Percentiles rank a stretch among this genome's conserved stretches.
Conservation (phyloP, 2,113 vertebrate species). For the Sigmodon hispidus region DNA sequence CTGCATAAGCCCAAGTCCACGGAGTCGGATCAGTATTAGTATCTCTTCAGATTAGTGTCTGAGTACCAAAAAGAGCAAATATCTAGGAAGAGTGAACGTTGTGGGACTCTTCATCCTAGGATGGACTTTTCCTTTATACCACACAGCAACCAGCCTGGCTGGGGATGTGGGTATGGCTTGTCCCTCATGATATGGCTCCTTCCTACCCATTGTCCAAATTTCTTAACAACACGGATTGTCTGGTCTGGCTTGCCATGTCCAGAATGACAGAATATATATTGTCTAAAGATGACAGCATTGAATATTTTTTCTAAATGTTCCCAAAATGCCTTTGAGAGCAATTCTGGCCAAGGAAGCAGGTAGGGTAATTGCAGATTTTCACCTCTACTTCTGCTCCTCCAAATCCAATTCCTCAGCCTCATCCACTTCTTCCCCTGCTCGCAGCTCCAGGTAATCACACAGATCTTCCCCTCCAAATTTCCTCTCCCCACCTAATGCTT, state of each 20-base stretch:
- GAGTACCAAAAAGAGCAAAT: not conserved
- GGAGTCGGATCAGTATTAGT: no score
- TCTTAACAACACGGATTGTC: fast-evolving
- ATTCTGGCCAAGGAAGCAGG: not conserved
- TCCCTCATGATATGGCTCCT: not conserved
- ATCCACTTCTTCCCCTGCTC: not conserved
- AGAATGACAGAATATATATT: not conserved
- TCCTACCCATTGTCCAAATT: not conserved
- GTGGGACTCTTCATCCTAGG: not conserved
- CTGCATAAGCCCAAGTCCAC: not conserved
- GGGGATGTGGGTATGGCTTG: fast-evolving
- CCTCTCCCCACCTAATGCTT: not conserved
- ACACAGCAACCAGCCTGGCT: fast-evolving
- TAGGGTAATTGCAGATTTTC: not conserved
- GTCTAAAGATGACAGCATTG: not conserved
- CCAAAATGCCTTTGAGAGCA: no score
- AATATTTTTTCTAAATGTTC: not conserved
- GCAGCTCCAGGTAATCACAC: not conserved
- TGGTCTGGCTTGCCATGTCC: not conserved
- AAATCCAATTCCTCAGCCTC: not conserved
- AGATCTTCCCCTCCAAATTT: not conserved
- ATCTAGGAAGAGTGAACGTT: no score
- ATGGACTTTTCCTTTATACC: fast-evolving
- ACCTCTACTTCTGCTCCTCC: not conserved
- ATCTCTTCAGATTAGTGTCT: not conserved